Conservation (phyloP, 2,113 vertebrate genomes). For the Gambusia holbrooki region DNA sequence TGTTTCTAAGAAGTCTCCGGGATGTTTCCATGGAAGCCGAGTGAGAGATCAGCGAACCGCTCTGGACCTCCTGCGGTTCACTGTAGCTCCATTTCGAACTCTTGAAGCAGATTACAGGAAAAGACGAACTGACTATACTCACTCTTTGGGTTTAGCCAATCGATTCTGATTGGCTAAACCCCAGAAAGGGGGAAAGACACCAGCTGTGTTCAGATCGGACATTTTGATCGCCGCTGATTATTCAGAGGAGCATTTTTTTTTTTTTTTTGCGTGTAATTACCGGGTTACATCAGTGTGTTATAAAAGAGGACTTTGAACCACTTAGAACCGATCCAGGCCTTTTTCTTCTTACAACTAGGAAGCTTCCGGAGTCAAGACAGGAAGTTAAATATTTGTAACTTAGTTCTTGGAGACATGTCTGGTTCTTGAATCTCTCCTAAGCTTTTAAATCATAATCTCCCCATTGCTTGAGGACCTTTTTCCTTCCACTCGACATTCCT, state of each 20-base stretch:
- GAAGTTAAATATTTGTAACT: not conserved
- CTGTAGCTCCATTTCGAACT: conserved; percentile 12
- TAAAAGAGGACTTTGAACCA: not conserved
- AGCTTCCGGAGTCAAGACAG: not conserved
- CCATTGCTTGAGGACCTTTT: too few relatives aligned
- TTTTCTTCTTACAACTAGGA: not conserved
- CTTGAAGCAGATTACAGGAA: conserved; percentile 15
- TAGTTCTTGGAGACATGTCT: not conserved
- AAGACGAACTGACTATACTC: conserved; percentile 19
- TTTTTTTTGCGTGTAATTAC: not conserved
- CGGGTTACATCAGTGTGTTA: not conserved
- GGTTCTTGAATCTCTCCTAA: not conserved
- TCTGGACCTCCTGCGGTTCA: conserved; percentile 13
- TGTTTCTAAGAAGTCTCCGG: conserved; percentile 45
- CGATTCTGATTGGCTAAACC: not conserved
- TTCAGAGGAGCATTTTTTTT: not conserved
- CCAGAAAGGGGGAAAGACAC: not conserved
- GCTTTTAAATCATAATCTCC: too few relatives aligned
- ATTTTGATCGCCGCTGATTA: not conserved
- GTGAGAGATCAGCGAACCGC: conserved; percentile 2
- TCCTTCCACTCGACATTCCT: too few relatives aligned
- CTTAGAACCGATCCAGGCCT: not conserved
- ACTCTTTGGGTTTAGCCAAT: too few relatives aligned
- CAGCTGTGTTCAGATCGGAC: not conserved
- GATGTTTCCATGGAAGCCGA: conserved; percentile 45